Conservation (phyloP, 2,888 invertebrate genomes). For the Poecilus cupreus region DNA sequence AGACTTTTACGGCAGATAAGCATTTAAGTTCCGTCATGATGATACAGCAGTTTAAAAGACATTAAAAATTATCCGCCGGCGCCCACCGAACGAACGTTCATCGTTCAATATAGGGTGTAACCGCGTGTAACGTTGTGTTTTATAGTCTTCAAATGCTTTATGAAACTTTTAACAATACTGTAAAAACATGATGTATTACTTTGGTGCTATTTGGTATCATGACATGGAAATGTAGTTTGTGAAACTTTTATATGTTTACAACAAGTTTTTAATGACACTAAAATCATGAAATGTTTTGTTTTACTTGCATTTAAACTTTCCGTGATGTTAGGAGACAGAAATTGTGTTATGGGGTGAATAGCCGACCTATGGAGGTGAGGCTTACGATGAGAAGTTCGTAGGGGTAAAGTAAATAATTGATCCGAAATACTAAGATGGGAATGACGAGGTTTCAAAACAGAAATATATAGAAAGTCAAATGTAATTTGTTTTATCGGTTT, state of each 20-base stretch:
- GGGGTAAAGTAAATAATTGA: too few relatives aligned
- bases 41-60: slow-evolving; percentile 33
- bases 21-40: slow-evolving; percentile 27
- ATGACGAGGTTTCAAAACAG: too few relatives aligned
- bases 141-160: slow-evolving; percentile 17
- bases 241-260: slow-evolving; percentile 13
- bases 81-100: too few relatives aligned
- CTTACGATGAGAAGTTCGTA: too few relatives aligned
- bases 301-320: not conserved
- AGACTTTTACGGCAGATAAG: slow-evolving; percentile 14
- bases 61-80: slow-evolving; percentile 30
- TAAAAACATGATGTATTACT: slow-evolving; percentile 36
- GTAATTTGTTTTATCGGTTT: too few relatives aligned
- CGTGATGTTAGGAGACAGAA: too few relatives aligned
- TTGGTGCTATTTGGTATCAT: slow-evolving; percentile 1
- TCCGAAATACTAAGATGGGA: too few relatives aligned
- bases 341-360: not conserved
- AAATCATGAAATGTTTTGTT: slow-evolving; percentile 5
- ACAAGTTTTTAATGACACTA: not conserved
- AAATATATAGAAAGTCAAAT: too few relatives aligned
- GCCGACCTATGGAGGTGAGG: not conserved
- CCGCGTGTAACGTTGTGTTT: slow-evolving; percentile 23
- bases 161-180: slow-evolving; percentile 33
- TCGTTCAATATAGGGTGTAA: not conserved
- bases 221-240: slow-evolving; percentile 4